These are phyloP conservation scores for Falco peregrinus DNA, from an alignment of 2,797 vertebrate species.

Conservation along the genomic window DNA sequence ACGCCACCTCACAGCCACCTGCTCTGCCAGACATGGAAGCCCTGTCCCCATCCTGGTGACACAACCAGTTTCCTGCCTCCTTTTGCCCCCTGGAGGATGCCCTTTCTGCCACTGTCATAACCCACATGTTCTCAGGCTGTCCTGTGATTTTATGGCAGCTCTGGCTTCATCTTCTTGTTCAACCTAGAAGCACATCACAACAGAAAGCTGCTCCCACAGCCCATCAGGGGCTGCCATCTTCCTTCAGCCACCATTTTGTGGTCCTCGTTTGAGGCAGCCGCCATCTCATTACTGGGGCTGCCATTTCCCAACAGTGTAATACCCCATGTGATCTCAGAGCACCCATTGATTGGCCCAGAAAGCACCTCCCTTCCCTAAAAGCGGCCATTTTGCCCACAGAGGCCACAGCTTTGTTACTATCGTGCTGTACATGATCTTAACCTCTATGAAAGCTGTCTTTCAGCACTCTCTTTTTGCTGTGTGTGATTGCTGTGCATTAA, in stretches of 20 bases:
- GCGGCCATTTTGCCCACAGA: neutral
- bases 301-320: neutral
- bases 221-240: neutral
- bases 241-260: too few species aligned
- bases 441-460: neutral
- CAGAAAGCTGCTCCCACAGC: neutral
- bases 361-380: neutral
- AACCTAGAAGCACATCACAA: neutral
- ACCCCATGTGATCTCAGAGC: neutral
- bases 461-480: neutral
- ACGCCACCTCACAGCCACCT: neutral
- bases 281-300: neutral
- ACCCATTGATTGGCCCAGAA: neutral
- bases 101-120: neutral
- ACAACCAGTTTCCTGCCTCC: neutral
- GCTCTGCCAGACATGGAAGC: too few species aligned
- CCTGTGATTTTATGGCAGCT: neutral
- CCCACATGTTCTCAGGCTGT: neutral
- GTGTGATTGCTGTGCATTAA: neutral
- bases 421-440: too few species aligned
- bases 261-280: neutral
- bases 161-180: neutral
- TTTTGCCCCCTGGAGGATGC: too few species aligned
- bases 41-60: too few species aligned
- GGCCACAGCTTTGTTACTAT: neutral